These are phyloP conservation scores for Apteryx mantelli DNA, from an alignment of 2,113 vertebrate genomes.

Conservation along the genomic window DNA sequence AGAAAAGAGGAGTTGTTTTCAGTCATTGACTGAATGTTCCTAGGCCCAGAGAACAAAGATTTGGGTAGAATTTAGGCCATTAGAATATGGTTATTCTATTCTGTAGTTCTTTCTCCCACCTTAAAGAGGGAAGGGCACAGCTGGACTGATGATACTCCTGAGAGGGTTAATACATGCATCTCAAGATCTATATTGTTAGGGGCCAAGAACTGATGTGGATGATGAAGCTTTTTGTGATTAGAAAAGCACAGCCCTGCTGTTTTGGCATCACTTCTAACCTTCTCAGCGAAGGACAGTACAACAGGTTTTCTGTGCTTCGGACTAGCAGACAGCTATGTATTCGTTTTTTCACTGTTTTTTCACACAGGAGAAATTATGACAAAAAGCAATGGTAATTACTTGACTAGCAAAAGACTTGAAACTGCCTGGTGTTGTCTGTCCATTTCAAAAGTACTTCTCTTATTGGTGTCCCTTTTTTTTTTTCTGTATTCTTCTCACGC, in stretches of 20 bases:
- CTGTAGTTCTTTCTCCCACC: background rate
- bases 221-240: background rate
- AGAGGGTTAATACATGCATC: background rate
- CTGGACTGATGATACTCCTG: background rate
- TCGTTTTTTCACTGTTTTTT: background rate
- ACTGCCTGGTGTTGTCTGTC: background rate
- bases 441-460: conserved; percentile 26
- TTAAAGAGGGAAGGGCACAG: background rate
- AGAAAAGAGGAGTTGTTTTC: background rate
- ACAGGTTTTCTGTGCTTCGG: background rate
- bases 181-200: background rate
- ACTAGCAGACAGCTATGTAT: background rate
- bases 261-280: background rate
- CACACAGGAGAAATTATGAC: background rate
- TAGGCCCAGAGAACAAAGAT: background rate
- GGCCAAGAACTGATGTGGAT: background rate
- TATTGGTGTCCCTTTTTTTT: conserved; percentile 13
- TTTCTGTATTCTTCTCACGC: conserved; percentile 8
- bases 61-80: background rate
- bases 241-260: background rate
- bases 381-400: background rate
- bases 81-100: background rate
- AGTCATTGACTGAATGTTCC: background rate
- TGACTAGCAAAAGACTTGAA: conserved; percentile 10
- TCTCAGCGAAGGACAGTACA: background rate